Evolutionary conservation across 2,797 vertebrate species (phyloP).

Genomic region (Xiphophorus birchmanni): DNA sequence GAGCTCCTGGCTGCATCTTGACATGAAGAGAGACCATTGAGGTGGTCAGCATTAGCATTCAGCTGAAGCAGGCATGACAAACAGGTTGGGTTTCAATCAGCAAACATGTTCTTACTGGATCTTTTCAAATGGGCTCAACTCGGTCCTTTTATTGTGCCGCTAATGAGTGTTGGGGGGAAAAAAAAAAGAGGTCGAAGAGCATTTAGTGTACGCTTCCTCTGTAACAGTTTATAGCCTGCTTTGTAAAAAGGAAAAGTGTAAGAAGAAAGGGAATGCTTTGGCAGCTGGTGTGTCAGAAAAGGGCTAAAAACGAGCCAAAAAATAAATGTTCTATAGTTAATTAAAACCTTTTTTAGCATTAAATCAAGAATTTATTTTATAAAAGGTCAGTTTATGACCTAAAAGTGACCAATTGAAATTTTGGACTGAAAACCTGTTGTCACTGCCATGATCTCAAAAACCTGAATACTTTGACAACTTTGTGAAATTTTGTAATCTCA

Average conservation of each 20-base stretch:
- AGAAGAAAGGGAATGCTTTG: not conserved
- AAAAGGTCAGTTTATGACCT: no score
- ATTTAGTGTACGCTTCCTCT: constrained; percentile 46
- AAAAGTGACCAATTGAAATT: no score
- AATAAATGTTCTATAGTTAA: not conserved
- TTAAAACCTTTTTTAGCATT: not conserved
- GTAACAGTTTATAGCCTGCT: not conserved
- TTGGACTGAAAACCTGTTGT: no score
- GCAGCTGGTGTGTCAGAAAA: not conserved
- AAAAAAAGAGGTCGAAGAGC: constrained; percentile 67
- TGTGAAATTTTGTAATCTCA: no score
- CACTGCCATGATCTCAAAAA: no score
- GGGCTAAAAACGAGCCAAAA: no score
- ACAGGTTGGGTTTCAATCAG: constrained; percentile 82
- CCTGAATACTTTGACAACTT: no score
- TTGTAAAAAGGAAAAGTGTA: not conserved
- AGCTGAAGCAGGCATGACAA: constrained; percentile 68
- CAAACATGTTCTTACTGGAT: constrained; percentile 75
- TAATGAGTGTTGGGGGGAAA: constrained; percentile 58
- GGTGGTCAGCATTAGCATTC: constrained; percentile 86
- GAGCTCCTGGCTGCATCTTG: constrained; percentile 63
- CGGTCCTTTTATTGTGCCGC: constrained; percentile 72
- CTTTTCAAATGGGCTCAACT: constrained; percentile 74
- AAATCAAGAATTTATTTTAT: not conserved
- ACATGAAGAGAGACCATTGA: constrained; percentile 83